These are phyloP conservation scores for Pristionchus entomophagus DNA, from an alignment of 2,888 invertebrate species.

Conservation along the genomic window DNA sequence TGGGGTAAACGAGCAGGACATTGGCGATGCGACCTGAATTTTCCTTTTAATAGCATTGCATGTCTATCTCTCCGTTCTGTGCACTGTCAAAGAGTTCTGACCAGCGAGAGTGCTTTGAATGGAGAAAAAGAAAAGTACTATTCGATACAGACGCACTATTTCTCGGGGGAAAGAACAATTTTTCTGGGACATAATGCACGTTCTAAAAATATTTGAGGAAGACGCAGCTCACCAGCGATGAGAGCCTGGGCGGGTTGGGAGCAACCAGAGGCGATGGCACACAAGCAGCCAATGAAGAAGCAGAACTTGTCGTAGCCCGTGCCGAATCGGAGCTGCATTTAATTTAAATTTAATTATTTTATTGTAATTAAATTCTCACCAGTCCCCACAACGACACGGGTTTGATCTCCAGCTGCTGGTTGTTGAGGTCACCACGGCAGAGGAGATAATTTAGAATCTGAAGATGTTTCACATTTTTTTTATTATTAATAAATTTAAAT, in stretches of 20 bases:
- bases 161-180: too few relatives aligned
- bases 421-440: conserved; percentile 61
- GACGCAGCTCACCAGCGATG: conserved; percentile 44
- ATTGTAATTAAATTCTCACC: conserved; percentile 50
- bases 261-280: conserved; percentile 61
- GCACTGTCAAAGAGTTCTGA: too few relatives aligned
- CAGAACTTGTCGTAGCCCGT: conserved; percentile 59
- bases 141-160: too few relatives aligned
- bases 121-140: too few relatives aligned
- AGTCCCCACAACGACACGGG: conserved; percentile 63
- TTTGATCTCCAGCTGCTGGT: conserved; percentile 56
- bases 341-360: not conserved
- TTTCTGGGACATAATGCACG: too few relatives aligned
- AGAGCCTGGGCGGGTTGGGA: conserved; percentile 66
- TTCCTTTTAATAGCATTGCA: not conserved
- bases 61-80: too few relatives aligned
- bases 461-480: not conserved
- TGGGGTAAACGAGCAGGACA: conserved; percentile 62
- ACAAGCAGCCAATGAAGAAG: conserved; percentile 61
- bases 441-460: conserved; percentile 28
- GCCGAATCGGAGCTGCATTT: conserved; percentile 65
- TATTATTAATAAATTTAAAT: not conserved
- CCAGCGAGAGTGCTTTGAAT: too few relatives aligned
- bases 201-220: not conserved
- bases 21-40: conserved; percentile 65